These are phyloP conservation scores for Meriones unguiculatus DNA, from an alignment of 2,113 vertebrate species.

Conservation along the genomic window DNA sequence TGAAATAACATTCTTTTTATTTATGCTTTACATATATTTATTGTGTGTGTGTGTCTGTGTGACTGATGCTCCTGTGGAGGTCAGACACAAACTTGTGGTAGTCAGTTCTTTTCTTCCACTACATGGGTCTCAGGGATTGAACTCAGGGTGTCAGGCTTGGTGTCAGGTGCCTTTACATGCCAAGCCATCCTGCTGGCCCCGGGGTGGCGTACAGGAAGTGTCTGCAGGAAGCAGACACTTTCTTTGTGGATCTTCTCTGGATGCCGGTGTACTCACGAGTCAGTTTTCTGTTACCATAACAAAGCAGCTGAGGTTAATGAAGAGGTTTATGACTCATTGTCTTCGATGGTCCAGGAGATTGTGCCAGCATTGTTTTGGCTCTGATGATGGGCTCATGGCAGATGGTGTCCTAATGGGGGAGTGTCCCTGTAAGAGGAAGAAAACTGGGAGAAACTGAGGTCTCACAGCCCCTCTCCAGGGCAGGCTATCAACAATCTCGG, in stretches of 20 bases:
- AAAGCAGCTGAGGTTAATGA: neutral
- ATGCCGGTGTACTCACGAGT: neutral
- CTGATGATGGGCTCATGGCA: neutral
- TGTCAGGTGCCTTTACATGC: neutral
- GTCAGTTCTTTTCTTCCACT: neutral
- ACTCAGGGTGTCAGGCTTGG: neutral
- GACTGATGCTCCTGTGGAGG: neutral
- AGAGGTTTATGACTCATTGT: neutral
- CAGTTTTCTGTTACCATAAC: neutral
- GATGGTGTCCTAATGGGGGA: neutral
- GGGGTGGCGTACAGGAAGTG: too few species aligned
- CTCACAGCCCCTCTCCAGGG: neutral
- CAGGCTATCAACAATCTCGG: neutral
- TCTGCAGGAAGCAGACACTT: neutral
- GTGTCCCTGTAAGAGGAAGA: neutral
- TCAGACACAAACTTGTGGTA: neutral
- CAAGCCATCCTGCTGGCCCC: neutral
- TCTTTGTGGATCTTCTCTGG: neutral
- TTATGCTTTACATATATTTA: neutral
- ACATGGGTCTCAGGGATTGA: neutral
- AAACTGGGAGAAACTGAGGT: neutral
- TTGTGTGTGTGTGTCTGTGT: neutral
- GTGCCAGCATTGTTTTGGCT: neutral
- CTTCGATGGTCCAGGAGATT: neutral
- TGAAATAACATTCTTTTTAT: neutral